Conservation (phyloP, 2,113 vertebrate genomes). For the Oncorhynchus keta region DNA sequence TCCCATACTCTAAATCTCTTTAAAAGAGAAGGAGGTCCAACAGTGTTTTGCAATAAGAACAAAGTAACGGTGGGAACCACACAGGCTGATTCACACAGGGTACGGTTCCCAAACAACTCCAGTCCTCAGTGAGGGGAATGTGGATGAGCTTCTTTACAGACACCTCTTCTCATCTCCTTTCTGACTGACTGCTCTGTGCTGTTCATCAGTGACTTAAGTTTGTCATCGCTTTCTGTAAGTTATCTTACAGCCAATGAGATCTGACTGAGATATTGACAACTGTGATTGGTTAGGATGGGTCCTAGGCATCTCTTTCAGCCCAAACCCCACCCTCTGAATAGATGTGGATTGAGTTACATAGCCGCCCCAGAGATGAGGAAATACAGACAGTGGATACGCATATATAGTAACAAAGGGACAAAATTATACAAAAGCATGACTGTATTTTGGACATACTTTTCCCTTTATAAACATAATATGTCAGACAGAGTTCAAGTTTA, state of each 20-base stretch:
- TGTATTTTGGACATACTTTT: neutral
- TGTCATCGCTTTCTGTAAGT: neutral
- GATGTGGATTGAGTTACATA: neutral
- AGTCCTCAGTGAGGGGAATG: neutral
- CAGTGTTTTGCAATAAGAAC: neutral
- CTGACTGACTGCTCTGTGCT: neutral
- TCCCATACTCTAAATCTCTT: neutral
- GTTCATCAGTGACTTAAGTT: neutral
- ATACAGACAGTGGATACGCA: neutral
- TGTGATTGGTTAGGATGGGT: neutral
- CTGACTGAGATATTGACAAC: neutral
- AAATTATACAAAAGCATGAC: neutral
- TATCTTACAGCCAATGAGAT: neutral
- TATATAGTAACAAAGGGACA: neutral
- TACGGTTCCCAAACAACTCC: neutral
- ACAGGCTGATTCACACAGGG: neutral
- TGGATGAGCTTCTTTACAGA: neutral
- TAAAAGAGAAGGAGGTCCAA: neutral
- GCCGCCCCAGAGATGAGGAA: neutral
- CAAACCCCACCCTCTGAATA: neutral
- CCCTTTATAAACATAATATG: neutral
- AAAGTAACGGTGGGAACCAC: neutral
- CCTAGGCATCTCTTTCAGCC: slow-evolving; percentile 1
- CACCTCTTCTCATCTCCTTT: neutral
- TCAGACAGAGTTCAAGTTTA: neutral